Percentiles rank a stretch among this genome's conserved stretches.
phyloP scores from a whole-genome alignment of 2,113 vertebrate species.

The Tyto alba region DNA sequence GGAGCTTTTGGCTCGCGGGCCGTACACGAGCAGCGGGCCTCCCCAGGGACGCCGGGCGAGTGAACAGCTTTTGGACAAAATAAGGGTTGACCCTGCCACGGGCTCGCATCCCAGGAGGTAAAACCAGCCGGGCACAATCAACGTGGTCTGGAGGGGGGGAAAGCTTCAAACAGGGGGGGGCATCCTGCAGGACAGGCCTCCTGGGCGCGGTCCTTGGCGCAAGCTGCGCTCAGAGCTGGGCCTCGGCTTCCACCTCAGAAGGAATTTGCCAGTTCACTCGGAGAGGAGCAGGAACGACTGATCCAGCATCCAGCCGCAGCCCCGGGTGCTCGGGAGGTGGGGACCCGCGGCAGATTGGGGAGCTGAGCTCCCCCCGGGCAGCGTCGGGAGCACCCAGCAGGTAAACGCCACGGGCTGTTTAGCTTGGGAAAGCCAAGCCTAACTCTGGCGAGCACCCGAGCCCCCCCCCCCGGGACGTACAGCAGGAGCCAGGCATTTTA shows the following conservation, averaged over 20 bases:
- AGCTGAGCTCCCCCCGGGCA: too few relatives aligned
- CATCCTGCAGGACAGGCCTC: background rate
- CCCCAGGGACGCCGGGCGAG: background rate
- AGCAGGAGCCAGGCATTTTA: background rate
- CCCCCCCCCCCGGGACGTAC: rapidly evolving
- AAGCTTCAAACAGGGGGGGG: background rate
- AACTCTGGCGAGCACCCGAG: background rate
- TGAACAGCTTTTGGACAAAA: background rate
- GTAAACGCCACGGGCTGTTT: background rate
- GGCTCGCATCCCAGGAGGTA: background rate
- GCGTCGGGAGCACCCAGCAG: background rate
- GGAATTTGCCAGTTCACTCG: background rate
- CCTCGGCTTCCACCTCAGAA: background rate
- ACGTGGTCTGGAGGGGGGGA: background rate
- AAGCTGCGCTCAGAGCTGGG: background rate
- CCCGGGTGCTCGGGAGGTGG: too few relatives aligned
- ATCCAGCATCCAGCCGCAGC: too few relatives aligned
- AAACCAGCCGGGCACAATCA: background rate
- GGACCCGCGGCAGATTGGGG: background rate
- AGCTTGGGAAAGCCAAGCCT: background rate
- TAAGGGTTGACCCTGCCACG: too few relatives aligned
- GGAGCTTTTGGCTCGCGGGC: background rate
- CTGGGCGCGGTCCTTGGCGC: background rate
- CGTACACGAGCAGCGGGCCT: background rate
- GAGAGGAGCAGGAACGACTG: background rate